Conservation (phyloP, 2,888 invertebrate genomes). For the Coelinius sp. region DNA sequence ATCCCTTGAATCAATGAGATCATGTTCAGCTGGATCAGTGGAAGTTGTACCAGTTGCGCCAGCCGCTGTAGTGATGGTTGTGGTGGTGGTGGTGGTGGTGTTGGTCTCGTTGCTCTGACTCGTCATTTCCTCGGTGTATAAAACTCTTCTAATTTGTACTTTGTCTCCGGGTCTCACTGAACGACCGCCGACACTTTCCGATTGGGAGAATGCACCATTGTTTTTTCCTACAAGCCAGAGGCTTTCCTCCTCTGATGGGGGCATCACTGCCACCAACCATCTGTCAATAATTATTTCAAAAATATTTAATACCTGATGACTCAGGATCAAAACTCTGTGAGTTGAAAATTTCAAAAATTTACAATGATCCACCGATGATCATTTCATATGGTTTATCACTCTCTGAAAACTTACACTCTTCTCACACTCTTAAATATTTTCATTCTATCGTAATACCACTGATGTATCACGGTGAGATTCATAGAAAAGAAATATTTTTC, state of each 20-base stretch:
- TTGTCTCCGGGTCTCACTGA: slow-evolving; percentile 52
- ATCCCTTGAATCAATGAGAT: slow-evolving; percentile 74
- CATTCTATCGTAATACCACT: not conserved
- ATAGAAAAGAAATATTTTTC: no score
- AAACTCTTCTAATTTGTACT: slow-evolving; percentile 62
- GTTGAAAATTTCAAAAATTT: not conserved
- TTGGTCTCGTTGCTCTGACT: slow-evolving; percentile 42
- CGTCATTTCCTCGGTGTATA: slow-evolving; percentile 72
- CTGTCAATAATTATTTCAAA: slow-evolving; percentile 48
- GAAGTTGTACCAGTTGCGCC: slow-evolving; percentile 57
- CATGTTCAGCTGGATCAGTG: slow-evolving; percentile 68
- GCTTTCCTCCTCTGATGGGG: slow-evolving; percentile 78
- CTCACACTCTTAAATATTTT: not conserved
- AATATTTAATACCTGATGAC: no score
- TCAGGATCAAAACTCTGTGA: no score
- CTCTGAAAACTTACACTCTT: not conserved
- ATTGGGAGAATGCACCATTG: slow-evolving; percentile 48
- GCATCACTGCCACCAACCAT: slow-evolving; percentile 70
- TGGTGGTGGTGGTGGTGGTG: slow-evolving; percentile 56
- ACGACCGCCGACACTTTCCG: slow-evolving; percentile 46
- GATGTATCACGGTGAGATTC: no score
- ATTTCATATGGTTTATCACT: not conserved
- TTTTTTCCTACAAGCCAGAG: slow-evolving; percentile 67
- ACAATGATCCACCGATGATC: not conserved
- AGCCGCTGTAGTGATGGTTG: slow-evolving; percentile 54